Base-by-base conservation (phyloP, 2,888 invertebrate species). In the Drosophila siamana region DNA sequence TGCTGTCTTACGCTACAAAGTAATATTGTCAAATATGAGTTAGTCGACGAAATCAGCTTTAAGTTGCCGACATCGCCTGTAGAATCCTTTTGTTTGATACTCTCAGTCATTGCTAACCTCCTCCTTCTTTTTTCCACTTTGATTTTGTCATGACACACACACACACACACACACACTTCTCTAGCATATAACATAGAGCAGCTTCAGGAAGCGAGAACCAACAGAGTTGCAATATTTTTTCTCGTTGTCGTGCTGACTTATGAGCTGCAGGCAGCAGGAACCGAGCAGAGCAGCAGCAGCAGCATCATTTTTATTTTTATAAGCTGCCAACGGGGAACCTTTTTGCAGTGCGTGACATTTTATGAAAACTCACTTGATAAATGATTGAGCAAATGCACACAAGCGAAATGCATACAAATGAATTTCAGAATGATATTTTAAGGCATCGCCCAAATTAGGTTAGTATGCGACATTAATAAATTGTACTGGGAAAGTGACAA, bases 331-430 rank as follows among this genome's bases (percentile, higher is more conserved):
- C 79, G 56, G 73, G 72, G 63, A 72, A 16, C 63, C 61, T 77
- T 77, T 67, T 66, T 78, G 70, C 81, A 86, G 72, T 84, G 83
- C 82, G 82, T 84, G 88, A 81, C 82, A 74, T 82, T 85, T 77
- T 82, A 71, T 85, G 82, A 88, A 84, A 86, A 81, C 81, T 81
- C 85, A 79, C 79, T 79, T 88, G 88, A 85, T 74, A 88, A 88
- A 85, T 85, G 86, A 85, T 88, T 73, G 72, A 56, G 38, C 65
- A 65, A 70, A 68, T 44, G 66, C 70, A 52, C 52, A 61, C 60
- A 66, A 36, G 63, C 51, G 59, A 44, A 65, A 52, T 38, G 63
- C 66, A 62, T 48, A 65, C 63, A 71, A 61, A 78, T 62, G 61
- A 52, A 56, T 60, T 30, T 5, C 52, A 2, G 11, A 67, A 64